These are phyloP conservation scores for Hipparchia semele DNA, from an alignment of 2,888 invertebrate genomes.

Conservation along the genomic window DNA sequence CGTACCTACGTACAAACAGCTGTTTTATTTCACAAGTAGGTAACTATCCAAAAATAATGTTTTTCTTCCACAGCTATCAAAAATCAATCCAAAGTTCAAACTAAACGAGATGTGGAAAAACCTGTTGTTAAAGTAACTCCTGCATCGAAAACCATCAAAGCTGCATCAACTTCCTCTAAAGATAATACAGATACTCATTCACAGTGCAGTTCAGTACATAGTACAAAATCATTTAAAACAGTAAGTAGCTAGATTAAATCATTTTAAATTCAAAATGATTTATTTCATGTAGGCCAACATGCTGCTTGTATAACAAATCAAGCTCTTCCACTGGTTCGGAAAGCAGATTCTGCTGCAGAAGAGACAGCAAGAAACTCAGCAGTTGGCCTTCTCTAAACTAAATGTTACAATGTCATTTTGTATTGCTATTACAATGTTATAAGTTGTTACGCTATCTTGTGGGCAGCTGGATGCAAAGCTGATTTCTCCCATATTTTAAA, in stretches of 20 bases:
- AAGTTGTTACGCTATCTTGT: no score
- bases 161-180: slow-evolving; percentile 46
- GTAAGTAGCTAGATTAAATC: slow-evolving; percentile 51
- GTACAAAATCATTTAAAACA: slow-evolving; percentile 67
- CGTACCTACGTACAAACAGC: background rate
- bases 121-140: slow-evolving; percentile 46
- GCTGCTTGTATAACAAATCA: no score
- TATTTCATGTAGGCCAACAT: no score
- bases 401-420: no score
- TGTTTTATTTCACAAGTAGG: background rate
- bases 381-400: no score
- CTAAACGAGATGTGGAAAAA: slow-evolving; percentile 53
- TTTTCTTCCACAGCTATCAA: slow-evolving; percentile 49
- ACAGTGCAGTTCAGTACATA: slow-evolving; percentile 64
- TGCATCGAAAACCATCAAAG: slow-evolving; percentile 42
- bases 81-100: slow-evolving; percentile 43
- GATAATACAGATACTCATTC: slow-evolving; percentile 58
- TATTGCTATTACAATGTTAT: no score
- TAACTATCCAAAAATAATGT: background rate
- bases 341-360: no score
- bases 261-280: no score
- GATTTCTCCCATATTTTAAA: no score
- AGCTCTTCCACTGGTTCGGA: no score
- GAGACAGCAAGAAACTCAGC: no score
- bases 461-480: no score